Evolutionary conservation across 2,888 invertebrate genomes (phyloP).

Genomic region (Acleris emargana): DNA sequence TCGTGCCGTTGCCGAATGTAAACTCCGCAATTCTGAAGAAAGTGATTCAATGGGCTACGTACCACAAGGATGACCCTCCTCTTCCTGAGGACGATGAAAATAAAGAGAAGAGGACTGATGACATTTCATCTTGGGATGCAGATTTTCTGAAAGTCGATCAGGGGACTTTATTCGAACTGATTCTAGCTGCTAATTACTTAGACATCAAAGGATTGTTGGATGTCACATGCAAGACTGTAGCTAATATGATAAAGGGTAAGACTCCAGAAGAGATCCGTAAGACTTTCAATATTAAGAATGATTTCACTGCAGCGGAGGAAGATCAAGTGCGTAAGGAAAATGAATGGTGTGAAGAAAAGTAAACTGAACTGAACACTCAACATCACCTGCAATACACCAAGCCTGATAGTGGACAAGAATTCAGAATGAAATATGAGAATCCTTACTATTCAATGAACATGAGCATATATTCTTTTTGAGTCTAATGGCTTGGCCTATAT

Average conservation of each 20-base stretch:
- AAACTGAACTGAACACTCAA: slow-evolving; percentile 39
- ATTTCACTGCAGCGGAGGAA: slow-evolving; percentile 97
- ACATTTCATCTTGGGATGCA: slow-evolving; percentile 99
- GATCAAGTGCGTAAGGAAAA: slow-evolving; percentile 99
- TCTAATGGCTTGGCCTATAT: too few relatives aligned
- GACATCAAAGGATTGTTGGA: slow-evolving; percentile 98
- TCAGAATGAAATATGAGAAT: background rate
- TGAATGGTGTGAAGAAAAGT: slow-evolving; percentile 97
- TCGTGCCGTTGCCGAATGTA: slow-evolving; percentile 98
- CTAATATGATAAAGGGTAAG: slow-evolving; percentile 99
- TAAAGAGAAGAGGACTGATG: slow-evolving; percentile 99
- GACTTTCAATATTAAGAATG: slow-evolving; percentile 98
- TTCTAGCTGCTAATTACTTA: slow-evolving; percentile 98
- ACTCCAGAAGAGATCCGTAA: slow-evolving; percentile 98
- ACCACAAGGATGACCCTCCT: slow-evolving; percentile 97
- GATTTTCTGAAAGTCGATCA: slow-evolving; percentile 99
- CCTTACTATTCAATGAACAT: slow-evolving; percentile 1
- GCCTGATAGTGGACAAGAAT: slow-evolving; percentile 11
- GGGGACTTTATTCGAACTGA: slow-evolving; percentile 97
- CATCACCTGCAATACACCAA: slow-evolving; percentile 13
- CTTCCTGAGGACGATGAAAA: slow-evolving; percentile 98
- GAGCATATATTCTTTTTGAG: too few relatives aligned
- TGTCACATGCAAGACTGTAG: slow-evolving; percentile 99
- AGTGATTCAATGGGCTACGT: slow-evolving; percentile 96
- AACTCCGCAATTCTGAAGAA: slow-evolving; percentile 98